phyloP scores from a whole-genome alignment of 2,797 vertebrate genomes.

The Lacerta agilis region DNA sequence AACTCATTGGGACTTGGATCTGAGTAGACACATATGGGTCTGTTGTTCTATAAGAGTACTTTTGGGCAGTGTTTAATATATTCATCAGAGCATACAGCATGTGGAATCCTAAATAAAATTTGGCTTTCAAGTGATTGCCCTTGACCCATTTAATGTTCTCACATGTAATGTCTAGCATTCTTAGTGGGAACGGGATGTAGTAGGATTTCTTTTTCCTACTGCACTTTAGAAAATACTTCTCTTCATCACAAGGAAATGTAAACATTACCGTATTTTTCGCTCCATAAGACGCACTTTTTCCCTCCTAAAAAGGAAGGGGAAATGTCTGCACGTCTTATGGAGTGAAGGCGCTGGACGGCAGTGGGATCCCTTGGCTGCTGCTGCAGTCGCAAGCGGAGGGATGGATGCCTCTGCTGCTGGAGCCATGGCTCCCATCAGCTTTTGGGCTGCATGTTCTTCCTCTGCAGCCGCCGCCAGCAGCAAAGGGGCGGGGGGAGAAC shows the following conservation, averaged over 20 bases:
- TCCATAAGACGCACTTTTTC: too few species aligned
- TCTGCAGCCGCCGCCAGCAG: too few species aligned
- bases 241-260: conserved; percentile 57
- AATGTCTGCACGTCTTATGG: too few species aligned
- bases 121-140: background rate
- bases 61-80: background rate
- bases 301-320: too few species aligned
- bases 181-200: conserved; percentile 4
- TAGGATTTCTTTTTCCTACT: conserved; percentile 24
- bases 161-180: background rate
- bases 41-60: background rate
- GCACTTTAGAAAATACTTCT: conserved; percentile 51
- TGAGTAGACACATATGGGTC: background rate
- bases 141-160: conserved; percentile 40
- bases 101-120: conserved; percentile 1
- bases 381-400: too few species aligned
- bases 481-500: too few species aligned
- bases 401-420: too few species aligned
- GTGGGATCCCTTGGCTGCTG: too few species aligned
- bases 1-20: background rate
- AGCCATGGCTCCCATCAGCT: too few species aligned
- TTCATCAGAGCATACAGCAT: background rate
- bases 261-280: conserved; percentile 31
- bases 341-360: too few species aligned
- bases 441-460: too few species aligned